Conservation (phyloP, 2,113 vertebrate genomes). For the Eonycteris spelaea region DNA sequence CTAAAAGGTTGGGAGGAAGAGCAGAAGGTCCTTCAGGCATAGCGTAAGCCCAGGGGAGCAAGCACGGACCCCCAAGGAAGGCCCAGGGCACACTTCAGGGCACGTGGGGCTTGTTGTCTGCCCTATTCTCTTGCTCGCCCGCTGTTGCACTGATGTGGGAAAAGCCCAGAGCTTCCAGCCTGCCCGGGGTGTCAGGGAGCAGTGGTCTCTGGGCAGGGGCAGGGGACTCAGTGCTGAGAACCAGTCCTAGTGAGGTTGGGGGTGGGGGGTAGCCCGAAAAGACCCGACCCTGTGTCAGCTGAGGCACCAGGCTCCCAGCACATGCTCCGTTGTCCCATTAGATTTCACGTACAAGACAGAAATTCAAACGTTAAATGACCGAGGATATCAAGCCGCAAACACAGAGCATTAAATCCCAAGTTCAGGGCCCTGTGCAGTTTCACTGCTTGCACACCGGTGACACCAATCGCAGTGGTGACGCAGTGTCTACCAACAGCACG, state of each 20-base stretch:
- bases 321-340: background rate
- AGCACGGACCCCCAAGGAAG: accelerated
- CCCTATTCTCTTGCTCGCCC: background rate
- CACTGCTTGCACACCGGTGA: accelerated
- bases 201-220: background rate
- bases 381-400: background rate
- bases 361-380: background rate
- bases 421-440: too few relatives aligned
- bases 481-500: accelerated
- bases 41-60: too few relatives aligned
- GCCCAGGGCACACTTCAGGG: background rate
- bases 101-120: background rate
- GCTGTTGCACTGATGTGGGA: background rate
- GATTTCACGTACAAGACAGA: background rate
- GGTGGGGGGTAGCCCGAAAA: background rate
- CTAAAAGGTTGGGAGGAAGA: background rate
- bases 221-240: background rate
- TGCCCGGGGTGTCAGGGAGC: background rate
- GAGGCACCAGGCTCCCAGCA: background rate
- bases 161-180: background rate
- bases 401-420: background rate
- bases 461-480: too few relatives aligned
- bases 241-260: too few relatives aligned
- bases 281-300: accelerated
- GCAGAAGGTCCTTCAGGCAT: background rate